A percentile compares a stretch with the other conserved stretches of the same genome.
Evolutionary conservation across 2,797 vertebrate genomes (phyloP).

Genomic region (Aythya fuligula): DNA sequence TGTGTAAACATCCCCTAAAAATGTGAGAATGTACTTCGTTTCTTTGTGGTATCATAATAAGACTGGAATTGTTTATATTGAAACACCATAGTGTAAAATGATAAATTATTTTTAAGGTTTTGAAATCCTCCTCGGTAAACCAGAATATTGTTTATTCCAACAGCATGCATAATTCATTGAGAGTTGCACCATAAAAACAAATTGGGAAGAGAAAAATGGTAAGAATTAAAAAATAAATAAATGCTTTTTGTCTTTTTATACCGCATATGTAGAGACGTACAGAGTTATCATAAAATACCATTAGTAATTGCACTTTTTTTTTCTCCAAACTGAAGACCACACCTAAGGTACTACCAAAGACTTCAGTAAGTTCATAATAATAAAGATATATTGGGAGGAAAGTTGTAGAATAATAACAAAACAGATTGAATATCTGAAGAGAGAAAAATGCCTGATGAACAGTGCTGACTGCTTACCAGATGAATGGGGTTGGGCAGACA

Average conservation of each 20-base stretch:
- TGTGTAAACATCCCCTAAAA: not conserved
- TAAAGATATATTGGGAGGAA: not conserved
- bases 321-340: not conserved
- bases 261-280: not conserved
- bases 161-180: constrained; percentile 26
- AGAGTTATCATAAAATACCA: not conserved
- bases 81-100: not conserved
- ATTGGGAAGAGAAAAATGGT: not conserved
- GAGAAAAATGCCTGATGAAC: not conserved
- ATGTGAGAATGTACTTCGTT: not conserved
- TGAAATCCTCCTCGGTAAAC: not conserved
- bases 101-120: not conserved
- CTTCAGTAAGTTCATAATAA: not conserved
- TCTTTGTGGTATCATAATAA: not conserved
- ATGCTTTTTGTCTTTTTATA: not conserved
- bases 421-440: not conserved
- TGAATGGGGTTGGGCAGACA: not conserved
- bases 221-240: not conserved
- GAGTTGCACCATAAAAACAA: not conserved
- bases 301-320: not conserved
- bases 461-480: not conserved
- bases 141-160: not conserved
- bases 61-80: not conserved
- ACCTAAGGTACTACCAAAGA: not conserved
- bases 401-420: not conserved